These are phyloP conservation scores for Porites rus DNA, from an alignment of 92 coral and sea anemone genomes.

Conservation along the genomic window DNA sequence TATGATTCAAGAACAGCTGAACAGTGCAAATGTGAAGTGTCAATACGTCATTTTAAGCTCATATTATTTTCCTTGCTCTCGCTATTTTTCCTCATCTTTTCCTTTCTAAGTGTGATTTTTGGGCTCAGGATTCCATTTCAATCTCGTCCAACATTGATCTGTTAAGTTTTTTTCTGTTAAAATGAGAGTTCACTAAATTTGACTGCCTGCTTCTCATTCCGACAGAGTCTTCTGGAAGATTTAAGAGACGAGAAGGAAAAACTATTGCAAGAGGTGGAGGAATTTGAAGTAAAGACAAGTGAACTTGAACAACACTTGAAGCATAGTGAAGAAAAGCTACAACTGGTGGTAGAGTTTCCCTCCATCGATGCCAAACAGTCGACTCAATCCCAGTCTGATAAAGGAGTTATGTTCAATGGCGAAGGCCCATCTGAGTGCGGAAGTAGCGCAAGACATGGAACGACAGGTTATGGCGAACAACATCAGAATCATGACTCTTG, in stretches of 20 bases:
- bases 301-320: constrained; percentile 74
- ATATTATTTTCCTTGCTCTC: no score
- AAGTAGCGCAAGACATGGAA: constrained; percentile 92
- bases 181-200: neutral
- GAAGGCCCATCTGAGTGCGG: constrained; percentile 54
- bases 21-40: no score
- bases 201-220: neutral
- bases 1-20: no score
- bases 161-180: no score
- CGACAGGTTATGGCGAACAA: constrained; percentile 93
- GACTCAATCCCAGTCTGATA: constrained; percentile 18
- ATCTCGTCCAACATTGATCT: no score
- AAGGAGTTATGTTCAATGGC: constrained; percentile 53
- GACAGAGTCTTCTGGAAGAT: constrained; percentile 72
- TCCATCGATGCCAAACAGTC: constrained; percentile 73
- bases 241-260: constrained; percentile 77
- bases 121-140: no score
- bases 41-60: no score
- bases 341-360: constrained; percentile 84
- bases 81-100: no score
- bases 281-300: constrained; percentile 66
- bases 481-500: constrained; percentile 86
- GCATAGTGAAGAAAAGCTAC: constrained; percentile 83
- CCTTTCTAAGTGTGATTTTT: no score
- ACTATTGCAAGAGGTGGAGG: constrained; percentile 63